Evolutionary conservation across 2,888 invertebrate species (phyloP).

Genomic region (Cephalotes varians): DNA sequence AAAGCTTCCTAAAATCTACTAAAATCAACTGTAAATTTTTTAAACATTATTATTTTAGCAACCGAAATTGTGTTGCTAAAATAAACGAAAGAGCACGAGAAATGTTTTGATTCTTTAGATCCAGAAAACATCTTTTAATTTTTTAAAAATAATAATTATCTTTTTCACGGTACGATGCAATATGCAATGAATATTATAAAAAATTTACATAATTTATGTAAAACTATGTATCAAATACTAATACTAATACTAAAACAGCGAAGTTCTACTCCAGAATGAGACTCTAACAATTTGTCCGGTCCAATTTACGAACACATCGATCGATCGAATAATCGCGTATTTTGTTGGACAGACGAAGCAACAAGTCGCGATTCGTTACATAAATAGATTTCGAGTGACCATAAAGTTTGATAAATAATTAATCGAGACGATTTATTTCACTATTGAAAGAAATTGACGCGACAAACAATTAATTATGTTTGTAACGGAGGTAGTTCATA

Average conservation of each 20-base stretch:
- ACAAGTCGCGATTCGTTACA: constrained; percentile 64
- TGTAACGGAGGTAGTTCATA: not conserved
- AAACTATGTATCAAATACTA: not conserved
- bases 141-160: not conserved
- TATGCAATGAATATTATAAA: not conserved
- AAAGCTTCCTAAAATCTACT: not conserved
- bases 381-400: not conserved
- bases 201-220: not conserved
- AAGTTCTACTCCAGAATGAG: constrained; percentile 6
- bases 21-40: constrained; percentile 9
- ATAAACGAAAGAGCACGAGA: not conserved
- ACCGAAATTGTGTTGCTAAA: constrained; percentile 1
- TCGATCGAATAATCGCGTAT: constrained; percentile 63
- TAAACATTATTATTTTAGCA: not conserved
- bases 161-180: not conserved
- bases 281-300: constrained; percentile 2
- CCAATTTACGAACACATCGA: constrained; percentile 55
- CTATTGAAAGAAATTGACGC: not conserved
- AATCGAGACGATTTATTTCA: not conserved
- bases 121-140: not conserved
- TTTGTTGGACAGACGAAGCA: constrained; percentile 62
- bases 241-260: not conserved
- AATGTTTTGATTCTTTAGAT: not conserved
- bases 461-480: not conserved
- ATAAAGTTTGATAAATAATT: constrained; percentile 5